phyloP scores from a whole-genome alignment of 2,888 invertebrate genomes.

The Schizotus pectinicornis region DNA sequence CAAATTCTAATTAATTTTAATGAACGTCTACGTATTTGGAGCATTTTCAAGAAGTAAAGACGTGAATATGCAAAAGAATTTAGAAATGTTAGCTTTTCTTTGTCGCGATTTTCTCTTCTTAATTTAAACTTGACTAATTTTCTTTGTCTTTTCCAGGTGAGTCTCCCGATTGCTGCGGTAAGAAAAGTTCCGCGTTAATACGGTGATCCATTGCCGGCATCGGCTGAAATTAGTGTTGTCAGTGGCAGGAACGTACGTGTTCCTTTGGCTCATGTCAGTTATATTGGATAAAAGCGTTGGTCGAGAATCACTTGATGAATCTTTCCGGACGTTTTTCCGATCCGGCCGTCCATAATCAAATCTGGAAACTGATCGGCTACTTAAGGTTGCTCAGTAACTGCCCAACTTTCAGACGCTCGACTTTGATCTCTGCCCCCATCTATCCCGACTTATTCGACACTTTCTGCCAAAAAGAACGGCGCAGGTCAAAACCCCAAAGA shows the following conservation, averaged over 20 bases:
- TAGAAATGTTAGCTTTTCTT: neutral
- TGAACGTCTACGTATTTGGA: too few relatives aligned
- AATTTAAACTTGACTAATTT: neutral
- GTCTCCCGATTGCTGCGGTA: neutral
- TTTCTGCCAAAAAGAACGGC: too few relatives aligned
- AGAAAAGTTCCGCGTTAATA: neutral
- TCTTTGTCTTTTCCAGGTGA: neutral
- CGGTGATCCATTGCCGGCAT: neutral
- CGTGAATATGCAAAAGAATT: too few relatives aligned
- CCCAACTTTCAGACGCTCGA: too few relatives aligned
- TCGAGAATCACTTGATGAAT: neutral
- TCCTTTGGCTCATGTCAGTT: constrained; percentile 12
- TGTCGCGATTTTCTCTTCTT: neutral
- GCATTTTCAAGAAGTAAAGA: too few relatives aligned
- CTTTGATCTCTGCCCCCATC: too few relatives aligned
- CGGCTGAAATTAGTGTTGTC: constrained; percentile 10
- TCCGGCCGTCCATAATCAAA: constrained; percentile 3
- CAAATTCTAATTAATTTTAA: too few relatives aligned
- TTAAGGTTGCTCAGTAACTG: too few relatives aligned
- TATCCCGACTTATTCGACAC: too few relatives aligned
- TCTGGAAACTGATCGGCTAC: neutral
- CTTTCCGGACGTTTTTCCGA: neutral
- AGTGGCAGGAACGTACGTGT: constrained; percentile 6
- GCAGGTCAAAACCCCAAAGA: too few relatives aligned
- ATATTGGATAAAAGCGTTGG: constrained; percentile 4